Percentiles rank a stretch among this genome's conserved stretches.
These are phyloP conservation scores for Drosophila lowei DNA, from an alignment of 1,140 invertebrate genomes.

Conservation along the genomic window DNA sequence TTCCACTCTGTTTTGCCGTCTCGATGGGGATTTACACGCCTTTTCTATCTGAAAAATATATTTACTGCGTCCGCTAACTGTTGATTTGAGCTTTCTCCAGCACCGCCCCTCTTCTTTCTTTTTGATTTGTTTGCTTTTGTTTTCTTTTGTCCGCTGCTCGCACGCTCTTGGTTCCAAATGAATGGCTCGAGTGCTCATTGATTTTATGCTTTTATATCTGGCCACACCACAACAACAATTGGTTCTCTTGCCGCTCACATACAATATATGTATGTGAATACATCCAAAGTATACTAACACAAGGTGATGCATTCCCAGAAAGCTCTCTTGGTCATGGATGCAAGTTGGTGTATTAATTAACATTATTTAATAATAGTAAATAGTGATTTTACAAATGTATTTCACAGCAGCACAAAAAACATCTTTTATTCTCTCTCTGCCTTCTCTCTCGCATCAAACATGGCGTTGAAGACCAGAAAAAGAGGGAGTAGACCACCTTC, in stretches of 20 bases:
- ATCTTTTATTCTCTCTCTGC: too few species aligned
- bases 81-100: conserved; percentile 43
- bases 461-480: too few species aligned
- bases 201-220: conserved; percentile 18
- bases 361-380: too few species aligned
- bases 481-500: too few species aligned
- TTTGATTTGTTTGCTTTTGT: background rate
- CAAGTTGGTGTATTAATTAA: too few species aligned
- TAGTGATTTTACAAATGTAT: too few species aligned
- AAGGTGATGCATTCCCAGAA: background rate
- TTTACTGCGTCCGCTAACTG: conserved; percentile 1
- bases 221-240: conserved; percentile 10
- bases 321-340: too few species aligned
- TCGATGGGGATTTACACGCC: conserved; percentile 29
- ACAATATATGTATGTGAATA: background rate
- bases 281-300: too few species aligned
- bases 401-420: too few species aligned
- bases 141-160: background rate
- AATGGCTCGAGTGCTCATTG: conserved; percentile 23
- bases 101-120: background rate
- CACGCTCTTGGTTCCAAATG: conserved; percentile 40
- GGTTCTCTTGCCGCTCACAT: conserved; percentile 4
- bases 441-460: too few species aligned
- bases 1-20: conserved; percentile 49
- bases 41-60: conserved; percentile 23